Conservation (phyloP, 1,140 invertebrate species). For the Pomacea maculata region DNA sequence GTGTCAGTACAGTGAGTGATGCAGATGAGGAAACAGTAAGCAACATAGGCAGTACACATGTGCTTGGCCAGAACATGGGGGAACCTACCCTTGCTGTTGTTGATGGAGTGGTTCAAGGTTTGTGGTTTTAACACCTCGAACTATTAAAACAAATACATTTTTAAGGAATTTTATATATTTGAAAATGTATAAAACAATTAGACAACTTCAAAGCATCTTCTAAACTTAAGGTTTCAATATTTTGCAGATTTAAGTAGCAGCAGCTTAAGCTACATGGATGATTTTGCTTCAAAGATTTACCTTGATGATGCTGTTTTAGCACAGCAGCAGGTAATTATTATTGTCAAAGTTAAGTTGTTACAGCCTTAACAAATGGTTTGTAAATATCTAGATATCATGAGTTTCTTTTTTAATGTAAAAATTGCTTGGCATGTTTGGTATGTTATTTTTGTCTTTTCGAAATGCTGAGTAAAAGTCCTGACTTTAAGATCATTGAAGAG, state of each 20-base stretch:
- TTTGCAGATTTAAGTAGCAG: slow-evolving; percentile 48
- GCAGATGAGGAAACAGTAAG: slow-evolving; percentile 43
- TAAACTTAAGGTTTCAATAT: neutral
- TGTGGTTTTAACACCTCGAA: neutral
- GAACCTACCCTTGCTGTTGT: slow-evolving; percentile 40
- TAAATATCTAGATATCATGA: too few species aligned
- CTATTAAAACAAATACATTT: too few species aligned
- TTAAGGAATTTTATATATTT: too few species aligned
- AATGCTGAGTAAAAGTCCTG: too few species aligned
- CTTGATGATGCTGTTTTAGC: slow-evolving; percentile 53
- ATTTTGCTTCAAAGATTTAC: slow-evolving; percentile 36
- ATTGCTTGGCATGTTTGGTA: too few species aligned
- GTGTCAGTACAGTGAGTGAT: slow-evolving; percentile 49
- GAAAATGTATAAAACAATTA: too few species aligned
- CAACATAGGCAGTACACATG: slow-evolving; percentile 57
- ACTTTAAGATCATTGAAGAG: too few species aligned
- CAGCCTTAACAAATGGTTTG: too few species aligned
- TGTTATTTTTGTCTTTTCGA: too few species aligned
- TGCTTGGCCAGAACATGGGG: slow-evolving; percentile 51
- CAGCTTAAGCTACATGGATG: slow-evolving; percentile 51
- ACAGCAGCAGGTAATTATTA: slow-evolving; percentile 51
- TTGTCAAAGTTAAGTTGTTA: neutral
- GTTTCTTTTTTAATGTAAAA: too few species aligned
- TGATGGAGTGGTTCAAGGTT: slow-evolving; percentile 47
- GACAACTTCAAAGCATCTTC: too few species aligned